Base-by-base conservation (phyloP, 2,888 invertebrate genomes). In the Ichneumoninae sp. region DNA sequence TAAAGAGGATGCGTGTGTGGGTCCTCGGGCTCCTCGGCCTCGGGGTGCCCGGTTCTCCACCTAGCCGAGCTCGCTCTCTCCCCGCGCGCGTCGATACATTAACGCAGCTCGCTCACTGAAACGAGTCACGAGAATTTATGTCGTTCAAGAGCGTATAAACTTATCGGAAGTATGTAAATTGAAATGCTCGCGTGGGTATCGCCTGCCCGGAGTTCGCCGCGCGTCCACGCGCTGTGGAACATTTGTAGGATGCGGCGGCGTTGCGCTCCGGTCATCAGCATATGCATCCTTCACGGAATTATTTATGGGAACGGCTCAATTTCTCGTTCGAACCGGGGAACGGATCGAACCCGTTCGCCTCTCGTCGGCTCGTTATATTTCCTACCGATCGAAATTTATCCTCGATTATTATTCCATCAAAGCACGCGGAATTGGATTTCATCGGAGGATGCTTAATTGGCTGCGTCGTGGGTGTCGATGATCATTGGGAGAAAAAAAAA, bases 101-200 rank as follows among this genome's bases (percentile, higher is more conserved):
- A 68, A 72, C 22, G 26, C 57, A 57, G 26, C 50, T 71, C 76
- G 66, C 71, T 71, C 83, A 60, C 36, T 76, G 76, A 75, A 80
- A 22, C 80, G 33, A 83, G 75, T 71, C 80, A 60, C 44, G 30
- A 80, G 79, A 80, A 80, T 83, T 79, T 79, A 76, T 83, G 50
- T 60, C 57, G 65, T 80, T 60, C 50, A 30, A 70, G 57, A 68
- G 19, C 33, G 52, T 65, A 62, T 36, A 57, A 80, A 75, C 30
- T 81, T 84, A 87, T 86, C 84, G 78, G 84, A 87, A 87, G 84
- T 86, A 87, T 86, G 86, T 87, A 87, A 87, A 87, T 87, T 84
- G 86, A 57, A 86, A 85, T 71, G 78, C 69, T 74, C 80, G 83
- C 79, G 86, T 85, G 80, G 85, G 84, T 70, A 86, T 86, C 26